Evolutionary conservation across 1,140 invertebrate species (phyloP), one percentile per base, ranked within the genome.

Genomic region (Caenorhabditis latens): DNA sequence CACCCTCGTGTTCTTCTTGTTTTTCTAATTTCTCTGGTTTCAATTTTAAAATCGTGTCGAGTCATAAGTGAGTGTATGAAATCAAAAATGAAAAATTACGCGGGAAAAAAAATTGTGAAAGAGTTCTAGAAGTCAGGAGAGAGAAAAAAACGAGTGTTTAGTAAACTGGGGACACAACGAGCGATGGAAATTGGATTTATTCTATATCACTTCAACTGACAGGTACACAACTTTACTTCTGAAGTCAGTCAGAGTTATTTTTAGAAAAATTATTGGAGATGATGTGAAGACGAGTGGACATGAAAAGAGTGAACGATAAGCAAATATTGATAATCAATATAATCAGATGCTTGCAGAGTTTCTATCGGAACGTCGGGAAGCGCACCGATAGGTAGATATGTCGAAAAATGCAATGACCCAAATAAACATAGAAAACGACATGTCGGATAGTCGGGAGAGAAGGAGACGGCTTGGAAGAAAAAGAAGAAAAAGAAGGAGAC

Each of bases 401-500:
- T 79, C 71, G 71, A 79, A 79, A 79, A 79, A 79, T 79, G 71
- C 71, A 79, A 50, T 79, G 71, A 79, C 71, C 71, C 71, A 79
- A 79, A 79, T 79, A 79, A 79, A 79, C 71, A 79, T 79, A 75
- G 43, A 42, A 48, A 79, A 43, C 71, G 46, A 79, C 61, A 79
- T 53, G 71, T 50, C 46, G 71, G 71, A 43, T 21, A 32, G 14
- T 79, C 71, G 71, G 71, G 71, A 79, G 42, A 71, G 11, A 19
- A 13, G 32, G 40, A 24, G 40, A 50, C 40, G 71, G 46, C n/a
- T 21, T 50, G 71, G 46, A 32, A 79, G 71, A 24, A 32, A 24
- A 63, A 63, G n/a, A 71, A 43, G 67, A 46, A 46, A 14, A 46
- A 0, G 42, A 46, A n/a, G 43, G 32, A 65, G 32, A 61, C 19